Base-by-base conservation (phyloP, 92 coral and sea anemone species). In the Parazoanthus swiftii region DNA sequence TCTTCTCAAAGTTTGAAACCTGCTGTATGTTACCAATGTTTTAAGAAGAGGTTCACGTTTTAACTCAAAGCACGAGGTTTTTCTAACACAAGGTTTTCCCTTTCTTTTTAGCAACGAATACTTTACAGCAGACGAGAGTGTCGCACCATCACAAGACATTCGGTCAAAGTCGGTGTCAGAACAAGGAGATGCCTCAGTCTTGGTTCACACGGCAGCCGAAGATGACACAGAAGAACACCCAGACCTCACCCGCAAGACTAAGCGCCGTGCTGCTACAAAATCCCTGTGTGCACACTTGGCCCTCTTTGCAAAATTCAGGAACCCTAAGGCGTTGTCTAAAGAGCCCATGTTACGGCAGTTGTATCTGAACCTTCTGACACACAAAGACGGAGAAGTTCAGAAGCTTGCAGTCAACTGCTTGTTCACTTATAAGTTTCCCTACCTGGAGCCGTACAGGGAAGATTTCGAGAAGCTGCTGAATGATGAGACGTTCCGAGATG, bases 401-500 rank as follows among this genome's bases (percentile, higher is more conserved):
- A 97, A 93, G 74, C 93, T 95, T 43, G 98, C 93, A 3, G 86
- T 95, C n/a, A 87, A 90, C 8, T 97, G 99, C 66, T 90, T 97
- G 79, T 83, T 90, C 88, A 86, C 97, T 8, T 97, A 97, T 90
- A 97, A 94, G 93, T 93, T 95, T 21, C 89, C 89, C 37, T 95
- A 95, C 82, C 86, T 95, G 76, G 86, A 85, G 85, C 98, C 99
- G 11, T 97, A 97, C 80, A 95, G 89, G 82, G 99, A 97, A 80
- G 86, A 93, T 78, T 74, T 97, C 50, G 97, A 95, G 26, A 90
- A 92, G 46, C 71, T 97, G 56, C 81, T 97, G 87, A 92, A 90
- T 14, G 99, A 97, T 48, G 98, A 97, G 90, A 93, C 93, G 63
- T 97, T 97, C 81, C 93, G 96, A 6, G 99, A 97, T 73, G 99